Evolutionary conservation across 1,140 invertebrate species (phyloP).

Genomic region (Nilaparvata lugens): DNA sequence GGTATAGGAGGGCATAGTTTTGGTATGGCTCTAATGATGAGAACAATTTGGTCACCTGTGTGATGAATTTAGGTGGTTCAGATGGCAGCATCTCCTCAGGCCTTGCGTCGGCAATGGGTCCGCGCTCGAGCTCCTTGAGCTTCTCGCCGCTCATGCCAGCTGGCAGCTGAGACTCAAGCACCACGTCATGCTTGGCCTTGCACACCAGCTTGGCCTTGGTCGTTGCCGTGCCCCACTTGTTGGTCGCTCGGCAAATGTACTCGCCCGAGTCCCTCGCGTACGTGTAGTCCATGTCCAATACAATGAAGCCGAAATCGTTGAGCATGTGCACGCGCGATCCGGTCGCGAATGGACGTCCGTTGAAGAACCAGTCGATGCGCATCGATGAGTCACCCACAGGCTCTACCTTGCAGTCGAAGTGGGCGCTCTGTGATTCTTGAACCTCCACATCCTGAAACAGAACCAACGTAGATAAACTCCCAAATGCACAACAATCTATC

Average conservation of each 20-base stretch:
- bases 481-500: not conserved
- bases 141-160: slow-evolving; percentile 87
- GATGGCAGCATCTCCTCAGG: slow-evolving; percentile 56
- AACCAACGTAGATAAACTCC: too few species aligned
- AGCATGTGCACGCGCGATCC: slow-evolving; percentile 83
- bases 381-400: slow-evolving; percentile 77
- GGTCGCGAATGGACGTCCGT: slow-evolving; percentile 78
- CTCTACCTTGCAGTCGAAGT: slow-evolving; percentile 86
- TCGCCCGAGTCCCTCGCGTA: slow-evolving; percentile 78
- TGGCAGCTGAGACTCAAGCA: slow-evolving; percentile 85
- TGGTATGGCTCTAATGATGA: not conserved
- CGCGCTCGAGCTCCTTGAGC: slow-evolving; percentile 83
- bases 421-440: slow-evolving; percentile 75
- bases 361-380: slow-evolving; percentile 90
- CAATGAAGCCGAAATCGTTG: slow-evolving; percentile 89
- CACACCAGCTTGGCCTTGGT: slow-evolving; percentile 75
- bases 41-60: slow-evolving; percentile 39
- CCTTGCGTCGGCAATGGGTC: slow-evolving; percentile 55
- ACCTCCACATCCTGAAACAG: slow-evolving; percentile 55
- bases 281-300: slow-evolving; percentile 77
- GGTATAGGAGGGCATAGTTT: not conserved
- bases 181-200: slow-evolving; percentile 75
- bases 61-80: slow-evolving; percentile 73
- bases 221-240: slow-evolving; percentile 74
- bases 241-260: slow-evolving; percentile 75